phyloP scores from a whole-genome alignment of 2,888 invertebrate genomes.

The Melinaea marsaeus region DNA sequence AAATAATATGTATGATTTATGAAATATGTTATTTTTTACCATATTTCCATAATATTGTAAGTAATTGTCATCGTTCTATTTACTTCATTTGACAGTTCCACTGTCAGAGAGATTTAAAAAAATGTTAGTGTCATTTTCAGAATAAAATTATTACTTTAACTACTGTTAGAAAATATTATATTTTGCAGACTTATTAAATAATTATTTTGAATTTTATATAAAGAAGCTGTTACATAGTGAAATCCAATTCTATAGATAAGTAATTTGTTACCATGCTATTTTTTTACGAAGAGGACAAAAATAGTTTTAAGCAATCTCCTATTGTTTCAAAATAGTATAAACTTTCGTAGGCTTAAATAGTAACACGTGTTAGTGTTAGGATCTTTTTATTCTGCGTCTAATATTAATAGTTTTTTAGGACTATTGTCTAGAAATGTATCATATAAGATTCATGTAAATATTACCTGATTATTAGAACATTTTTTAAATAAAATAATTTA shows the following conservation, averaged over 20 bases:
- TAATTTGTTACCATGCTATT: conserved; percentile 4
- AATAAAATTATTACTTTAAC: not conserved
- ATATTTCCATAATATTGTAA: too few species aligned
- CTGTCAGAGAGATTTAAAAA: not conserved
- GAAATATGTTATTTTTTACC: too few species aligned
- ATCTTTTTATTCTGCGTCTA: not conserved
- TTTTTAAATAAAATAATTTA: not conserved
- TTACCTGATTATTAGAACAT: not conserved
- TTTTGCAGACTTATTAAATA: not conserved
- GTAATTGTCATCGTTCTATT: too few species aligned
- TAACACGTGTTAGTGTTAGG: not conserved
- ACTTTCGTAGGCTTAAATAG: not conserved
- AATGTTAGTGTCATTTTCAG: not conserved
- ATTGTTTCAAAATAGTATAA: not conserved
- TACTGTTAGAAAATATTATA: not conserved
- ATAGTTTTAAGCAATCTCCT: conserved; percentile 3
- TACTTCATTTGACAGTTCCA: too few species aligned
- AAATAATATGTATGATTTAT: too few species aligned
- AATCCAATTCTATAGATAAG: not conserved
- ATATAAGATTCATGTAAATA: not conserved
- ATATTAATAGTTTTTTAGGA: not conserved
- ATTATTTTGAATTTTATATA: not conserved
- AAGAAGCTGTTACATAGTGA: not conserved
- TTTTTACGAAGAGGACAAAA: conserved; percentile 5
- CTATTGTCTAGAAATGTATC: not conserved